Evolutionary conservation across 2,888 invertebrate genomes (phyloP).

Genomic region (Bhutanitis thaidina): DNA sequence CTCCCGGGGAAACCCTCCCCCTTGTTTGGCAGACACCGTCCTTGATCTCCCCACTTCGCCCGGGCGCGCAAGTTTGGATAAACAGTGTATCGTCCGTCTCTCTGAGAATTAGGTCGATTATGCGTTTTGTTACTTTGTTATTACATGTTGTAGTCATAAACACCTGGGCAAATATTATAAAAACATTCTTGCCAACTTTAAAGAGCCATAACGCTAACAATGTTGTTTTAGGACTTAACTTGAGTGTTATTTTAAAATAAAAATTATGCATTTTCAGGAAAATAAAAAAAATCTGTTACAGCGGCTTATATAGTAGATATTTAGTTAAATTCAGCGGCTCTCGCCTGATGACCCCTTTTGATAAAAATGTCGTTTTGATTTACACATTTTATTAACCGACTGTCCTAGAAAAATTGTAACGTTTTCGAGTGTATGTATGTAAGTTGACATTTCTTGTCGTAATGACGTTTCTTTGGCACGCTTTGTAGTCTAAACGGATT

Average conservation of each 20-base stretch:
- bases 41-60: slow-evolving; percentile 73
- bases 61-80: slow-evolving; percentile 71
- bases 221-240: slow-evolving; percentile 10
- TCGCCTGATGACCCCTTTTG: no score
- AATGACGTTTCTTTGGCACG: no score
- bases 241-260: background rate
- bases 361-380: no score
- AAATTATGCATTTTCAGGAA: no score
- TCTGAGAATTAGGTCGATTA: slow-evolving; percentile 72
- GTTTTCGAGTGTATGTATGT: no score
- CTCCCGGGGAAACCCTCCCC: slow-evolving; percentile 75
- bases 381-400: no score
- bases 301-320: no score
- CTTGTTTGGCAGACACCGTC: slow-evolving; percentile 78
- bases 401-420: no score
- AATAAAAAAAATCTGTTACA: no score
- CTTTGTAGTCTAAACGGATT: no score
- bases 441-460: no score
- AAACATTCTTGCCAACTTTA: background rate
- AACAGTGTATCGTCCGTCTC: slow-evolving; percentile 71
- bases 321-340: no score
- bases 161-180: slow-evolving; percentile 20
- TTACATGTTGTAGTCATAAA: slow-evolving; percentile 23
- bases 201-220: background rate
- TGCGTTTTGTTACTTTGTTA: slow-evolving; percentile 52